phyloP scores from a whole-genome alignment of 1,140 invertebrate species.

The Andricus grossulariae region DNA sequence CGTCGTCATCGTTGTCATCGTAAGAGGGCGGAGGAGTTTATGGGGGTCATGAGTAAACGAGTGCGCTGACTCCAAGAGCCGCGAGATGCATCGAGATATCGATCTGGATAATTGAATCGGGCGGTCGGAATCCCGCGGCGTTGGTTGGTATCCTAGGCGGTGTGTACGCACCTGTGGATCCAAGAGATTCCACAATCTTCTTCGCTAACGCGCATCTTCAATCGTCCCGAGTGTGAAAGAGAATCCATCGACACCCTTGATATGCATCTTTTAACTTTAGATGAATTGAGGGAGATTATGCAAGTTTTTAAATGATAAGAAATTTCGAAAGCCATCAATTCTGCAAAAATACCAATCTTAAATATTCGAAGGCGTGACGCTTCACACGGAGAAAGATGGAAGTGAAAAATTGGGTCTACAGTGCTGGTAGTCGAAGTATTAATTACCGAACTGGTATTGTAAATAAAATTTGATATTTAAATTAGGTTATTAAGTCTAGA shows the following conservation, averaged over 20 bases:
- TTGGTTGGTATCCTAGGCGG: not conserved
- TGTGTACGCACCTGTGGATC: slow-evolving; percentile 28
- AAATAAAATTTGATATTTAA: no score
- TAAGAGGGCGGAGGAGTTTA: slow-evolving; percentile 48
- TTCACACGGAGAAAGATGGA: no score
- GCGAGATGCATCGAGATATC: slow-evolving; percentile 41
- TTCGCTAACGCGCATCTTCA: not conserved
- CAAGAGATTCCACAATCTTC: slow-evolving; percentile 22
- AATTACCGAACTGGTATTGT: no score
- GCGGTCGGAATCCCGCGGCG: slow-evolving; percentile 43
- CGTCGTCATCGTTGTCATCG: slow-evolving; percentile 43
- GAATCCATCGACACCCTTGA: slow-evolving; percentile 29
- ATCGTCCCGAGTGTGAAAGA: slow-evolving; percentile 17
- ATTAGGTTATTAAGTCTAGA: no score
- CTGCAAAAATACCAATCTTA: no score
- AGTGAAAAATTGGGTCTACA: no score
- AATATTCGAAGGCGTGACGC: no score
- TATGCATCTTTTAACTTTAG: slow-evolving; percentile 8
- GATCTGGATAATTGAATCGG: slow-evolving; percentile 61
- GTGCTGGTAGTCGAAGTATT: no score
- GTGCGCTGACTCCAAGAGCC: slow-evolving; percentile 32
- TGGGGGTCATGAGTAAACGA: slow-evolving; percentile 44
- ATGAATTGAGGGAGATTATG: not conserved
- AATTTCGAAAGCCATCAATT: no score
- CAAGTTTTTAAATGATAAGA: not conserved